Evolutionary conservation across 2,113 vertebrate species (phyloP).

Genomic region (Ellobius talpinus): DNA sequence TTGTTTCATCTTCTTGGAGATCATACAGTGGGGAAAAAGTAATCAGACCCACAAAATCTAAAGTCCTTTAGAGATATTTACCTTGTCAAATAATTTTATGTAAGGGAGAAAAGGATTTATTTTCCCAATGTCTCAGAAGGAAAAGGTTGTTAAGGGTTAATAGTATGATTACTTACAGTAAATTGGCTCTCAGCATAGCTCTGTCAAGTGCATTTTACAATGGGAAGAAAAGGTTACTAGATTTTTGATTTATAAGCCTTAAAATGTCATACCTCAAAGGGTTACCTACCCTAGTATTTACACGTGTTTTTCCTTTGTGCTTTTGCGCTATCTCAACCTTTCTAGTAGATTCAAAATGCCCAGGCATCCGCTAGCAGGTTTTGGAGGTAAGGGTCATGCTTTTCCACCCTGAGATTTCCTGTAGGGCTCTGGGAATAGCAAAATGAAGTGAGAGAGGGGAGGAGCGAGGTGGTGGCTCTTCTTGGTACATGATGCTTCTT

Average conservation of each 20-base stretch:
- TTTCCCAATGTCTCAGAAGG: conserved; percentile 4
- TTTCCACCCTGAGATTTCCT: background rate
- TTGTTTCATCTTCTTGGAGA: background rate
- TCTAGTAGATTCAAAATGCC: background rate
- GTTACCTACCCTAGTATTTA: background rate
- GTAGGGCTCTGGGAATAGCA: accelerated
- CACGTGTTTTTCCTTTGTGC: background rate
- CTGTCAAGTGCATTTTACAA: background rate
- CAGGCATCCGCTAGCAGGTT: accelerated
- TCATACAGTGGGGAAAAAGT: background rate
- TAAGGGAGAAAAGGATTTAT: background rate
- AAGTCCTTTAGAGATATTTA: background rate
- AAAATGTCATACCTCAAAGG: background rate
- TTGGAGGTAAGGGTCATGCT: accelerated
- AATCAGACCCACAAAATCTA: background rate
- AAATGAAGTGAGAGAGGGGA: background rate
- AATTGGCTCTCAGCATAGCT: background rate
- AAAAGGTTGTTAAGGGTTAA: background rate
- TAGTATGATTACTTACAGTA: background rate
- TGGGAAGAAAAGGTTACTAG: background rate
- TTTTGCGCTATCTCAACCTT: background rate
- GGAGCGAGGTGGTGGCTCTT: background rate
- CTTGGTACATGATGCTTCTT: background rate
- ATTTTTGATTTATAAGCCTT: background rate
- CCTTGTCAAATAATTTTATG: background rate